phyloP scores from a whole-genome alignment of 23 tunicate genomes.

The Clavelina lepadiformis region DNA sequence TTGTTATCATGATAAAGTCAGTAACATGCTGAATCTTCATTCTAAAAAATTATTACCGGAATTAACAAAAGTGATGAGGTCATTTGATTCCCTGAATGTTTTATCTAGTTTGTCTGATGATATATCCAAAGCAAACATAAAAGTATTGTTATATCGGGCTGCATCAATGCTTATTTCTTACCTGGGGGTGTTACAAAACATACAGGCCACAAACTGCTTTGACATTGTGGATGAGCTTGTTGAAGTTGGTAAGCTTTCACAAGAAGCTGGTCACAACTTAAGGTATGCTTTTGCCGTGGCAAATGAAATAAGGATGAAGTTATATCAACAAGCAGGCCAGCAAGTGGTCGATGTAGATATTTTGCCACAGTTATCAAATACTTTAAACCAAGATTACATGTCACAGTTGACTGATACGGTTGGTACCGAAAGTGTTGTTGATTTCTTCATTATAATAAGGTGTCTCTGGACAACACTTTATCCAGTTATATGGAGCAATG shows the following conservation, averaged over 20 bases:
- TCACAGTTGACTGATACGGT: slow-evolving; percentile 10
- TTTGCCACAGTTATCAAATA: neutral
- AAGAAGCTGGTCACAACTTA: slow-evolving; percentile 12
- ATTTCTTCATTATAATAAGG: slow-evolving; percentile 4
- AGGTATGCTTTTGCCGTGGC: slow-evolving; percentile 36
- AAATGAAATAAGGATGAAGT: slow-evolving; percentile 21
- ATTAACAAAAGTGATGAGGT: neutral
- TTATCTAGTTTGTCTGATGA: neutral
- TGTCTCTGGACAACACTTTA: neutral
- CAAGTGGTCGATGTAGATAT: slow-evolving; percentile 2
- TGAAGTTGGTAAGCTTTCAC: neutral
- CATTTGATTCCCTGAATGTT: slow-evolving; percentile 2
- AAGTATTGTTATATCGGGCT: slow-evolving; percentile 11
- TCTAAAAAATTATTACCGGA: neutral
- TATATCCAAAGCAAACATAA: neutral
- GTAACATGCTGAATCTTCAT: neutral
- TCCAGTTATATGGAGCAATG: neutral
- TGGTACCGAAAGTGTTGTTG: slow-evolving; percentile 10
- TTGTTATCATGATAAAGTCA: neutral
- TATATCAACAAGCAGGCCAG: slow-evolving; percentile 10
- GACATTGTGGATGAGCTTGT: slow-evolving; percentile 9
- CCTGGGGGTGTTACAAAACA: slow-evolving; percentile 11
- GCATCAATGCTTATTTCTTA: slow-evolving; percentile 10
- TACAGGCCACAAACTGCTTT: neutral
- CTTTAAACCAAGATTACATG: neutral